phyloP scores from a whole-genome alignment of 2,888 invertebrate genomes.

The Tenthredo distinguenda region DNA sequence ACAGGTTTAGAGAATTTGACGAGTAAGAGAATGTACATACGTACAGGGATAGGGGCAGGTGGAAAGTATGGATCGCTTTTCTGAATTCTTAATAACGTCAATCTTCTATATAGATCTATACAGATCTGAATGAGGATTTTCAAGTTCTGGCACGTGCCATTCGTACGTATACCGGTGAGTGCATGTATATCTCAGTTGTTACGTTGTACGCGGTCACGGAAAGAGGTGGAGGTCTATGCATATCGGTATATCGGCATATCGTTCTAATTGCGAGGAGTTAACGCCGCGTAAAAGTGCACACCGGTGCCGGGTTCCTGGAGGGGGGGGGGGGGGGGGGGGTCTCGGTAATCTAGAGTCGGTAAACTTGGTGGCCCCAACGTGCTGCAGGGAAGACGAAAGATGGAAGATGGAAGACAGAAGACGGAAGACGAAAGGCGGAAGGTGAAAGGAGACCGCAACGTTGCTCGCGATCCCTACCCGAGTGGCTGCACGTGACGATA shows the following conservation, averaged over 20 bases:
- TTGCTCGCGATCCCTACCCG: conserved; percentile 64
- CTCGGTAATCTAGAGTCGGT: background rate
- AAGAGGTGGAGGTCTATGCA: background rate
- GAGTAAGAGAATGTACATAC: no score
- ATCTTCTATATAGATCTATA: background rate
- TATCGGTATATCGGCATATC: background rate
- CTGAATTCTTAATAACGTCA: no score
- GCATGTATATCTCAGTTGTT: no score
- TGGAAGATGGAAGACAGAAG: background rate
- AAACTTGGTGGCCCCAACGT: conserved; percentile 19
- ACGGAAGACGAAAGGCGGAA: conserved; percentile 16
- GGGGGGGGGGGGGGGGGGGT: no score
- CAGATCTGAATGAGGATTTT: background rate
- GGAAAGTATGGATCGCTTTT: no score
- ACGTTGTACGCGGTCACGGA: no score
- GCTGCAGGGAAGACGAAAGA: background rate
- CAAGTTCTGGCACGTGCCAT: no score
- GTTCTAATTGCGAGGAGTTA: background rate
- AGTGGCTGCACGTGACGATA: conserved; percentile 76
- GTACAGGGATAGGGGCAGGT: no score
- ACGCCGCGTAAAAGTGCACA: conserved; percentile 19
- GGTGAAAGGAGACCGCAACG: conserved; percentile 36
- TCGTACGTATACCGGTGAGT: no score
- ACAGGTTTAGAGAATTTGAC: no score
- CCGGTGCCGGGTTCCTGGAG: background rate